phyloP scores from a whole-genome alignment of 2,888 invertebrate species.

The Sylvicola fuscatus region DNA sequence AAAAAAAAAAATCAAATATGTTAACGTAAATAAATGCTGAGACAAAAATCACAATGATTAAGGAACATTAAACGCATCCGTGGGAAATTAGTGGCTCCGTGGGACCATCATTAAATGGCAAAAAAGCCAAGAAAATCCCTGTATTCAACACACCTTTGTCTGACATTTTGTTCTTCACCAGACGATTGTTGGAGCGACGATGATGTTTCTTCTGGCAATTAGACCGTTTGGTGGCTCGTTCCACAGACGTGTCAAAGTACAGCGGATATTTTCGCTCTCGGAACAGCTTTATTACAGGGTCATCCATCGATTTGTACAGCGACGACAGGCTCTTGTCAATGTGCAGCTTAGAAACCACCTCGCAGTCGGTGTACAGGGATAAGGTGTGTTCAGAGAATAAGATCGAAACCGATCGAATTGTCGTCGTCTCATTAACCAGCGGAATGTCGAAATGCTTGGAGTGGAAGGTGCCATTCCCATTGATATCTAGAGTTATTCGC shows the following conservation, averaged over 20 bases:
- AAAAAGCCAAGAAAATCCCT: too few species aligned
- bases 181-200: slow-evolving; percentile 6
- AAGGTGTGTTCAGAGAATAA: slow-evolving; percentile 22
- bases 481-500: slow-evolving; percentile 22
- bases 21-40: too few species aligned
- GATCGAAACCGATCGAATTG: slow-evolving; percentile 23
- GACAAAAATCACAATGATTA: too few species aligned
- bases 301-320: slow-evolving; percentile 25
- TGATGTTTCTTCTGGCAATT: slow-evolving; percentile 23
- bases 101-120: too few species aligned
- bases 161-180: slow-evolving; percentile 1
- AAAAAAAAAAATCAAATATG: not conserved
- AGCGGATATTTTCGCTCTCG: slow-evolving; percentile 26
- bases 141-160: too few species aligned
- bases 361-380: slow-evolving; percentile 21
- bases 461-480: slow-evolving; percentile 18
- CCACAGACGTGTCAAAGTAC: slow-evolving; percentile 22
- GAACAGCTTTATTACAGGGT: slow-evolving; percentile 25
- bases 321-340: slow-evolving; percentile 22
- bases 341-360: slow-evolving; percentile 20
- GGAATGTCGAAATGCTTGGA: slow-evolving; percentile 24
- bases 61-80: too few species aligned
- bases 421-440: slow-evolving; percentile 24
- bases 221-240: slow-evolving; percentile 21
- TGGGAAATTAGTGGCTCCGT: too few species aligned